Conservation (phyloP, 2,113 vertebrate genomes). For the Vimba vimba region DNA sequence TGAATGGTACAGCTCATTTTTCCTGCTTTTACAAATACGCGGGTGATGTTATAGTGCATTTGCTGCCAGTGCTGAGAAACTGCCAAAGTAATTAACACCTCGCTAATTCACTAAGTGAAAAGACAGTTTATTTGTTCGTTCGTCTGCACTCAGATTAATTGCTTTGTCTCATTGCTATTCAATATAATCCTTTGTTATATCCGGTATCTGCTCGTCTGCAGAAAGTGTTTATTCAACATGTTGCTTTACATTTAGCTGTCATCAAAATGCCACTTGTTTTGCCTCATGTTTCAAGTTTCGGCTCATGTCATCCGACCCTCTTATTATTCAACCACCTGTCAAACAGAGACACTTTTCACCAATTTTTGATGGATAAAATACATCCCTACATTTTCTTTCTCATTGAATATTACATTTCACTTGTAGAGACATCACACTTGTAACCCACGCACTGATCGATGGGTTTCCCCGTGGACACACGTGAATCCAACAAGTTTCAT, state of each 20-base stretch:
- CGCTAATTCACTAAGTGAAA: conserved; percentile 6
- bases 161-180: not conserved
- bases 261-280: not conserved
- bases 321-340: not conserved
- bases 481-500: too few relatives aligned
- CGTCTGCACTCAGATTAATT: conserved; percentile 17
- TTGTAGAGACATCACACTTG: too few relatives aligned
- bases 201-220: not conserved
- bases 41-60: not conserved
- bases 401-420: too few relatives aligned
- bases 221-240: not conserved
- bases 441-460: too few relatives aligned
- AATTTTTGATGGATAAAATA: too few relatives aligned
- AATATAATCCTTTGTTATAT: not conserved
- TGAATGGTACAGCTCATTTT: not conserved
- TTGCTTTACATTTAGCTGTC: not conserved
- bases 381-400: too few relatives aligned
- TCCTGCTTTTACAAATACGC: not conserved
- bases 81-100: conserved; percentile 21
- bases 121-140: not conserved
- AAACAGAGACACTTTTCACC: not conserved
- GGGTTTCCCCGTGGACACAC: too few relatives aligned
- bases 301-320: not conserved
- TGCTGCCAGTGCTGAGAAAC: conserved; percentile 28
- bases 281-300: too few relatives aligned